Conservation (phyloP, 2,113 vertebrate species). For the Halcyon malimbica region DNA sequence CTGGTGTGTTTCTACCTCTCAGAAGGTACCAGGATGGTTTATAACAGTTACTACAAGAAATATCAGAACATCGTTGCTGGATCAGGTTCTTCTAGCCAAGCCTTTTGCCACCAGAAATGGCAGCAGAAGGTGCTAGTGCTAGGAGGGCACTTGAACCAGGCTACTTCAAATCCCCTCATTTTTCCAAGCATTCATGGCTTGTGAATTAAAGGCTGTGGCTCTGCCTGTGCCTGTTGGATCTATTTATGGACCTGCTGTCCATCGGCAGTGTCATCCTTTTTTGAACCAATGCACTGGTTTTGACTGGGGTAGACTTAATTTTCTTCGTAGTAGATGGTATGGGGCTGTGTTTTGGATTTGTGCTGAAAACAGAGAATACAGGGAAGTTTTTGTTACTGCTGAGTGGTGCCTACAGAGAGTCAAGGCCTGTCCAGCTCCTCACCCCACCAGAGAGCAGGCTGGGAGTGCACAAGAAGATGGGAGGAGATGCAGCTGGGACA, state of each 20-base stretch:
- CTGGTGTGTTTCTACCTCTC: neutral
- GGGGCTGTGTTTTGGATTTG: too few relatives aligned
- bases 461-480: neutral
- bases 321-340: neutral
- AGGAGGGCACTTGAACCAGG: neutral
- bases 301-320: too few relatives aligned
- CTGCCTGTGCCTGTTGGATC: neutral
- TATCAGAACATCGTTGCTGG: neutral
- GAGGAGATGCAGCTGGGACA: neutral
- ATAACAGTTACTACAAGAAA: neutral
- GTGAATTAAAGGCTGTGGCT: neutral
- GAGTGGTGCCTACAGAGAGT: too few relatives aligned
- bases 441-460: neutral
- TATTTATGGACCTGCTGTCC: neutral
- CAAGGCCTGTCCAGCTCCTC: neutral
- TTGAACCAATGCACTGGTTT: neutral
- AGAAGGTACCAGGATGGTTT: neutral
- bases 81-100: neutral
- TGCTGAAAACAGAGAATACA: too few relatives aligned
- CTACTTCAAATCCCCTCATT: neutral
- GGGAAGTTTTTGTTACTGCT: too few relatives aligned
- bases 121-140: neutral
- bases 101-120: neutral
- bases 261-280: neutral
- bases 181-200: neutral